These are phyloP conservation scores for Amblyraja radiata DNA, from an alignment of 2,797 vertebrate genomes.

Conservation along the genomic window DNA sequence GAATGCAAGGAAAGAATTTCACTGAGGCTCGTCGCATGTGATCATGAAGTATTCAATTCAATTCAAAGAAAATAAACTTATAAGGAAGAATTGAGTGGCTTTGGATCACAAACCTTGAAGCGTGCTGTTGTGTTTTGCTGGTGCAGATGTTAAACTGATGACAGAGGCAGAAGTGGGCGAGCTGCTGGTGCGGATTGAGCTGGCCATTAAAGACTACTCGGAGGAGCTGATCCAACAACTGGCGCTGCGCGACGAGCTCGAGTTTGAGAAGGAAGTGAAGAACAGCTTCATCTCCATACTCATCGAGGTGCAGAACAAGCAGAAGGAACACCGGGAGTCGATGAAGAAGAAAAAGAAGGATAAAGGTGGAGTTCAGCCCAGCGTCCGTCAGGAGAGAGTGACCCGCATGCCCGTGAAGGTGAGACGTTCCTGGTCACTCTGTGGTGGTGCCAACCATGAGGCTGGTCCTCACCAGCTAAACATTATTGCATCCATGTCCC, in stretches of 20 bases:
- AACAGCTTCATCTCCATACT: constrained; percentile 87
- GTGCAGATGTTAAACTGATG: constrained; percentile 74
- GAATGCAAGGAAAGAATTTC: no score
- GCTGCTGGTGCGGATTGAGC: constrained; percentile 73
- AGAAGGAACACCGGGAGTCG: constrained; percentile 80
- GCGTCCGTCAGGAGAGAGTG: constrained; percentile 62
- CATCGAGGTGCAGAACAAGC: constrained; percentile 87
- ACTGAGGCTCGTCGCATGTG: no score
- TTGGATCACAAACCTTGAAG: not conserved
- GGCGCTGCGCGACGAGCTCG: constrained; percentile 81
- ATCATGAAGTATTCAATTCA: no score
- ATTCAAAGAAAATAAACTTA: not conserved
- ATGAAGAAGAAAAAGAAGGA: constrained; percentile 76
- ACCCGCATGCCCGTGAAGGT: constrained; percentile 82
- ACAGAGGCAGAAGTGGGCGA: constrained; percentile 62
- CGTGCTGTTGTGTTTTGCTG: not conserved
- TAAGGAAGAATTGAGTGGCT: not conserved
- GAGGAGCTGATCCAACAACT: constrained; percentile 85
- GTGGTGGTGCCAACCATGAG: not conserved
- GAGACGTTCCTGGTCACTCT: not conserved
- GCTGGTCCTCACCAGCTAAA: not conserved
- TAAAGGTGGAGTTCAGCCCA: constrained; percentile 78
- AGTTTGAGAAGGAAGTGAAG: constrained; percentile 92
- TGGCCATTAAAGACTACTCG: constrained; percentile 72
- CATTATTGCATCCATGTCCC: not conserved